Base-by-base conservation (phyloP, 1,140 invertebrate genomes). In the Helicorthomorpha holstii region DNA sequence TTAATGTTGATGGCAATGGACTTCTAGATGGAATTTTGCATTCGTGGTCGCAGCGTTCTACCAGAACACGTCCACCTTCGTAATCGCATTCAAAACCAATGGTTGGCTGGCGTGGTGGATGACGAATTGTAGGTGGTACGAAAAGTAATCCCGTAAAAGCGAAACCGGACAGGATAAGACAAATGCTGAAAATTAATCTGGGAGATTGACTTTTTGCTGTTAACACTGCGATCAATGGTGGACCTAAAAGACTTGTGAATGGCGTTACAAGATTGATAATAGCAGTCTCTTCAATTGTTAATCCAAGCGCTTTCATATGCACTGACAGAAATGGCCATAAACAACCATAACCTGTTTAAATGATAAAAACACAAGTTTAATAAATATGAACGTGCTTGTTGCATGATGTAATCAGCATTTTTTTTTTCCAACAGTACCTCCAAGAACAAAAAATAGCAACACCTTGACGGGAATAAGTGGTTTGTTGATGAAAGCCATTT, bases 301-400 rank as follows among this genome's bases (percentile, higher is more conserved):
- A 69, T 51, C 85, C 85, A 62, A 89, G 79, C 63, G 81, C 81
- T 67, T 83, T 82, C 85, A 88, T 88, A 65, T 87, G 85, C 53
- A 89, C 80, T 1, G 84, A 84, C 54, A 89, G 66, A 64, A 85
- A 89, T 0, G 85, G 85, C 44, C 88, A 63, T 42, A 88, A 69
- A 54, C 61, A 7, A 83, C 83, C 47, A 81, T 80, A 42, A 80
- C 82, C 24, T 82, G 84, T 82, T 65, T 25, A 73, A 75, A 58
- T 49, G 56, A 54, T 58, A 49, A 59, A 58, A n/a, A n/a, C n/a
- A n/a, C n/a, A n/a, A n/a, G n/a, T n/a, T n/a, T n/a, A n/a, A n/a
- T n/a, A n/a, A n/a, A n/a, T n/a, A n/a, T n/a, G n/a, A n/a, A n/a
- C n/a, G n/a, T n/a, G n/a, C n/a, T n/a, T n/a, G n/a, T n/a, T n/a